phyloP scores from a whole-genome alignment of 2,113 vertebrate genomes.

The Silurus glanis region DNA sequence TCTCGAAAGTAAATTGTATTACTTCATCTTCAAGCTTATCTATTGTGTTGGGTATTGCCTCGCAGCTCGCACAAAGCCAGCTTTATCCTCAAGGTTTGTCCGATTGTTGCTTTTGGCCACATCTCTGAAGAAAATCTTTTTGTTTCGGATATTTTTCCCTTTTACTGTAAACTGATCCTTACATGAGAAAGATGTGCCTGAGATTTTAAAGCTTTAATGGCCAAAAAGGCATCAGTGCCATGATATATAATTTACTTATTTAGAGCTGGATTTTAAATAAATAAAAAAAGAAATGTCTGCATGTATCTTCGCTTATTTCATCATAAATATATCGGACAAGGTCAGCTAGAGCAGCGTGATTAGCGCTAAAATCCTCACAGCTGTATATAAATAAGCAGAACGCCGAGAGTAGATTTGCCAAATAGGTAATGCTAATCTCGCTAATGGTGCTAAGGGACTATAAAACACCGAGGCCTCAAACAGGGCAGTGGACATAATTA shows the following conservation, averaged over 20 bases:
- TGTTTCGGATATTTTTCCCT: not conserved
- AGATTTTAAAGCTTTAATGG: not conserved
- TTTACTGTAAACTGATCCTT: not conserved
- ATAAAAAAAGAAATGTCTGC: not conserved
- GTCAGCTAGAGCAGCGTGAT: not conserved
- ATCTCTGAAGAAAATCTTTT: not conserved
- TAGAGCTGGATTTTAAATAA: not conserved
- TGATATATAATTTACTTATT: not conserved
- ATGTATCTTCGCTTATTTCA: constrained; percentile 3
- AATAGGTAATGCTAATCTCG: constrained; percentile 31
- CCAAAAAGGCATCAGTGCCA: not conserved
- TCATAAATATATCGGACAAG: constrained; percentile 30
- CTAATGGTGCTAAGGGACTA: constrained; percentile 36
- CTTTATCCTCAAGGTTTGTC: constrained; percentile 42
- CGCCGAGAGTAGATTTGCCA: not conserved
- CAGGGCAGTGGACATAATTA: constrained; percentile 60
- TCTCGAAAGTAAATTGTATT: constrained; percentile 62
- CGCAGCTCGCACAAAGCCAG: constrained; percentile 51
- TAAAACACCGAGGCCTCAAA: constrained; percentile 26
- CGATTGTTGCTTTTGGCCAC: not conserved
- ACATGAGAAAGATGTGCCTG: not conserved
- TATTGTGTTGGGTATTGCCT: constrained; percentile 57
- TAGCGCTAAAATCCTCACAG: not conserved
- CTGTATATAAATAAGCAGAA: constrained; percentile 9
- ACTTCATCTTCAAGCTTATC: constrained; percentile 50